A percentile compares a stretch with the other conserved stretches of the same genome.
These are phyloP conservation scores for Palloptera scutellata DNA, from an alignment of 2,888 invertebrate species.

Conservation along the genomic window DNA sequence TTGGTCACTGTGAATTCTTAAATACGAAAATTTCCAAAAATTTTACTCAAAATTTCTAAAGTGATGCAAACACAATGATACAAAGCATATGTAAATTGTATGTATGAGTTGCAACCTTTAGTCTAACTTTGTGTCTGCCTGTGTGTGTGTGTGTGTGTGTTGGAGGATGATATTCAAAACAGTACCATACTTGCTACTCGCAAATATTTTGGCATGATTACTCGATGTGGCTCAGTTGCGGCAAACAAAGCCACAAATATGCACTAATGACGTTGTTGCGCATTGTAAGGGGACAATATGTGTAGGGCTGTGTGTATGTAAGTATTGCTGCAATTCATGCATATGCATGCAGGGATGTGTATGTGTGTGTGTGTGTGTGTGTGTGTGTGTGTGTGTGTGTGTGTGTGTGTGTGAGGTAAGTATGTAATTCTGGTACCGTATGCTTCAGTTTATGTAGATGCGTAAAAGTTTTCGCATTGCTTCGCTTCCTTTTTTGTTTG, in stretches of 20 bases:
- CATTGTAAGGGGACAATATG: not conserved
- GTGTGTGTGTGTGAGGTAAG: conserved; percentile 1
- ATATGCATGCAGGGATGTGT: too few species aligned
- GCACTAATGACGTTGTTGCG: conserved; percentile 54
- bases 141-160: not conserved
- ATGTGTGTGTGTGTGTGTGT: not conserved
- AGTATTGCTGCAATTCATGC: not conserved
- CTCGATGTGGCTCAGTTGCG: conserved; percentile 54
- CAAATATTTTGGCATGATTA: conserved; percentile 52
- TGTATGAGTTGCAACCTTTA: not conserved
- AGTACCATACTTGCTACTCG: not conserved
- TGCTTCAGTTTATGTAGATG: not conserved
- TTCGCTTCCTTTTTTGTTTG: not conserved
- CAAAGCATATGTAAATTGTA: not conserved
- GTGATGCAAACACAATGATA: not conserved
- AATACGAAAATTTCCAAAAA: too few species aligned
- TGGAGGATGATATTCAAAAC: not conserved
- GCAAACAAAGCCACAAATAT: conserved; percentile 61
- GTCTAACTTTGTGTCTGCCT: not conserved
- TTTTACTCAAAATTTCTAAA: too few species aligned
- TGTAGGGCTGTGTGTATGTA: conserved; percentile 1
- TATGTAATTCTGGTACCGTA: not conserved
- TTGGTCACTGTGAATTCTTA: too few species aligned
- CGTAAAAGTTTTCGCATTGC: not conserved
- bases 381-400: conserved; percentile 18